Conservation (phyloP, 2,113 vertebrate species). For the Eupsittula cactorum region DNA sequence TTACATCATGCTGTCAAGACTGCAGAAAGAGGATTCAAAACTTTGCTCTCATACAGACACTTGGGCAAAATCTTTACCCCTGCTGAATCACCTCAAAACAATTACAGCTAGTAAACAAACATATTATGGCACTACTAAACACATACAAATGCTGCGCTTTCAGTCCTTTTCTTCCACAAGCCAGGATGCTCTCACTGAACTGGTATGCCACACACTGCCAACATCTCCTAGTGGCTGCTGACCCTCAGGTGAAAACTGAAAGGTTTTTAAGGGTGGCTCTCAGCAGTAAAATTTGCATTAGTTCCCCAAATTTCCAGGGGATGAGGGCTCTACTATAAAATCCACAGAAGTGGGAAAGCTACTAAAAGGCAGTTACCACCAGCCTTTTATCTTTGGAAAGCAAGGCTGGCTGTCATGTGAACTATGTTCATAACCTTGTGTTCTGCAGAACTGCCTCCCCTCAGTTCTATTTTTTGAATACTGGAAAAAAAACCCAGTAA, state of each 20-base stretch:
- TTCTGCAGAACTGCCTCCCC: not conserved
- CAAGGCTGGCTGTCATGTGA: not conserved
- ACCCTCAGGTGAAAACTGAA: not conserved
- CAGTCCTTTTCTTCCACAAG: not conserved
- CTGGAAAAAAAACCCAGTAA: not conserved
- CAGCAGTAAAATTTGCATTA: not conserved
- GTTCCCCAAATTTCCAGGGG: not conserved
- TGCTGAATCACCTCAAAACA: not conserved
- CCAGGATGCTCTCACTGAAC: not conserved
- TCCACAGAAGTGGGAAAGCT: not conserved
- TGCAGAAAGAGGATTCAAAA: not conserved
- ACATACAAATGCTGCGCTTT: not conserved
- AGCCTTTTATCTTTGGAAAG: not conserved
- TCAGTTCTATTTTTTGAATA: not conserved
- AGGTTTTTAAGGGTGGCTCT: not conserved
- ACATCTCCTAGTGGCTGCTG: not conserved
- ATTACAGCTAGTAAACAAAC: not conserved
- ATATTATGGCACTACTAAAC: not conserved
- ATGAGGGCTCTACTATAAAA: not conserved
- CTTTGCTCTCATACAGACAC: not conserved
- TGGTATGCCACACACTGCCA: not conserved
- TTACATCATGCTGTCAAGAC: not conserved
- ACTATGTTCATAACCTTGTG: not conserved
- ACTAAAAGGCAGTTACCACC: not conserved
- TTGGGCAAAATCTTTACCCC: not conserved